Percentiles rank a stretch among this genome's conserved stretches.
Evolutionary conservation across 2,113 vertebrate genomes (phyloP).

Genomic region (Monarcha castaneiventris): DNA sequence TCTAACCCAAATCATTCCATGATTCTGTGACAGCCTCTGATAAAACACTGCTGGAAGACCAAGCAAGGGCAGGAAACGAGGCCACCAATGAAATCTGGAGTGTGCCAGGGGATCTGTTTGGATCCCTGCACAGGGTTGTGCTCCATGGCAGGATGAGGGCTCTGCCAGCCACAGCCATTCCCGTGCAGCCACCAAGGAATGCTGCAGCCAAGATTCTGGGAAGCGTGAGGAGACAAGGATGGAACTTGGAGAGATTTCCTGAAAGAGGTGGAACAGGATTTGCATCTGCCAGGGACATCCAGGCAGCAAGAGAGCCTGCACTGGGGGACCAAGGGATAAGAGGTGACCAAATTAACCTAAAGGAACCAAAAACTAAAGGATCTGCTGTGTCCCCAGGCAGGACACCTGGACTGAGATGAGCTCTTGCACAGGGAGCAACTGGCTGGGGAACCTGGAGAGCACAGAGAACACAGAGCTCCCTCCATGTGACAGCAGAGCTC

Average conservation of each 20-base stretch:
- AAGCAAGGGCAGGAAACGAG: neutral
- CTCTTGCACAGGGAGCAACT: neutral
- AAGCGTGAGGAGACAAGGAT: neutral
- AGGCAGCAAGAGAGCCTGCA: neutral
- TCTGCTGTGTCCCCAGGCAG: neutral
- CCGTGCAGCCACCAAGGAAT: rapidly evolving
- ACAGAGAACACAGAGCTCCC: too few relatives aligned
- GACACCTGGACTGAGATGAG: neutral
- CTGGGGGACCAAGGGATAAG: neutral
- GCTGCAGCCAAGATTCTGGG: neutral
- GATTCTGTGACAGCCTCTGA: neutral
- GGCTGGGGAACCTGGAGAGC: neutral
- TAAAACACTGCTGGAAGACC: neutral
- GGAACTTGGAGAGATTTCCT: rapidly evolving
- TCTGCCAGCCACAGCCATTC: neutral
- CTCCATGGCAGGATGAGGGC: neutral
- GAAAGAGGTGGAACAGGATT: neutral
- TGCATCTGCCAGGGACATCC: rapidly evolving
- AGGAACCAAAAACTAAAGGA: neutral
- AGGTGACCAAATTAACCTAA: neutral
- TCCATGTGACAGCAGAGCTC: neutral
- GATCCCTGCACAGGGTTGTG: neutral
- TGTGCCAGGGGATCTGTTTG: neutral
- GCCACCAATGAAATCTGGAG: neutral
- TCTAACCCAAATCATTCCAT: neutral